These are phyloP conservation scores for Lasioglossum pauxillum DNA, from an alignment of 2,888 invertebrate species.

Conservation along the genomic window DNA sequence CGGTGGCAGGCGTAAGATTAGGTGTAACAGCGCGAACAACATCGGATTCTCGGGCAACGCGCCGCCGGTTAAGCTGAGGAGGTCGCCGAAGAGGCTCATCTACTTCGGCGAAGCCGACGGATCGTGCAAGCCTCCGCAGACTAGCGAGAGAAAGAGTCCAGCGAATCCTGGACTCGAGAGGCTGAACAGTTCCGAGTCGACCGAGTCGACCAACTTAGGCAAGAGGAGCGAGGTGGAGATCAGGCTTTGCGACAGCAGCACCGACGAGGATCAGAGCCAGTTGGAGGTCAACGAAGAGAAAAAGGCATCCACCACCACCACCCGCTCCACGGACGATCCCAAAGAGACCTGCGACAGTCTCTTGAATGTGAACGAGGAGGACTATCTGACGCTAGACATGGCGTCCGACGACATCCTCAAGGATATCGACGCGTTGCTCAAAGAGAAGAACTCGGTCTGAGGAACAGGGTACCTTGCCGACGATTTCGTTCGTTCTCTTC, in stretches of 20 bases:
- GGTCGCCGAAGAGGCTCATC: slow-evolving; percentile 54
- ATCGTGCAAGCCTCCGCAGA: background rate
- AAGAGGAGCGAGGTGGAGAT: slow-evolving; percentile 73
- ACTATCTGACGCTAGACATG: slow-evolving; percentile 73
- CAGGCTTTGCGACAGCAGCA: slow-evolving; percentile 80
- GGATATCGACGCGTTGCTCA: slow-evolving; percentile 81
- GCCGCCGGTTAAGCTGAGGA: slow-evolving; percentile 72
- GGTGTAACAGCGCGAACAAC: background rate
- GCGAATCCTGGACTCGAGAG: background rate
- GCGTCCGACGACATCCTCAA: slow-evolving; percentile 79
- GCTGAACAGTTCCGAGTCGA: background rate
- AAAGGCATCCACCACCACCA: slow-evolving; percentile 6
- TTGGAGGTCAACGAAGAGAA: slow-evolving; percentile 41
- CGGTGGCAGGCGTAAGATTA: slow-evolving; percentile 18
- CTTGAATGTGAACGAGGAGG: slow-evolving; percentile 71
- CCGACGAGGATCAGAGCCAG: slow-evolving; percentile 67
- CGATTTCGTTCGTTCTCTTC: background rate
- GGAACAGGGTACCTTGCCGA: background rate
- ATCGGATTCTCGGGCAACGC: slow-evolving; percentile 41
- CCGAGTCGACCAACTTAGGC: background rate
- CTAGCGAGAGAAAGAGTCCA: background rate
- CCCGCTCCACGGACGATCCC: slow-evolving; percentile 48
- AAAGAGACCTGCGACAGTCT: slow-evolving; percentile 66
- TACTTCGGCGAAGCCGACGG: background rate
- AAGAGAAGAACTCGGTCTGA: slow-evolving; percentile 71